Evolutionary conservation across 2,888 invertebrate genomes (phyloP).

Genomic region (Amphipyra tragopoginis): DNA sequence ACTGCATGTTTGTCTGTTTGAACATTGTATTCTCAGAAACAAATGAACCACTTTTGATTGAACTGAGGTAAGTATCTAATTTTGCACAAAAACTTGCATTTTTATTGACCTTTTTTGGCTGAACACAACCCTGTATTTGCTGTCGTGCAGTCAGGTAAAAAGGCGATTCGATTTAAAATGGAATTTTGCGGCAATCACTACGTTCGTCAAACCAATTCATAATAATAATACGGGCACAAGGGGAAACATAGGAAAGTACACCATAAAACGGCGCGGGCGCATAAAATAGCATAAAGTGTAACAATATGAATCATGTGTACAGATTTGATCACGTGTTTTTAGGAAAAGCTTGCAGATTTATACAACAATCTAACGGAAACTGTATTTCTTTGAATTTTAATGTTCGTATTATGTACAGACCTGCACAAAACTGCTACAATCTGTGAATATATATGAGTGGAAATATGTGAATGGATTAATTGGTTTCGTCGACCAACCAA

Average conservation of each 20-base stretch:
- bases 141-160: no score
- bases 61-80: slow-evolving; percentile 13
- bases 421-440: no score
- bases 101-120: no score
- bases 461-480: no score
- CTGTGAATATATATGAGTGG: no score
- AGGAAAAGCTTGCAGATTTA: slow-evolving; percentile 11
- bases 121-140: no score
- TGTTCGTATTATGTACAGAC: slow-evolving; percentile 16
- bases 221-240: neutral
- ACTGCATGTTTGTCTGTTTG: slow-evolving; percentile 6
- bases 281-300: neutral
- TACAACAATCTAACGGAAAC: slow-evolving; percentile 18
- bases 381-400: slow-evolving; percentile 27
- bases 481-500: no score
- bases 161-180: no score
- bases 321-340: slow-evolving; percentile 16
- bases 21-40: neutral
- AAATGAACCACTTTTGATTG: neutral
- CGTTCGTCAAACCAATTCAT: no score
- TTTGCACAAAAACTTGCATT: neutral
- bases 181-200: no score
- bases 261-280: neutral
- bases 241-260: neutral
- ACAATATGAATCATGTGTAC: slow-evolving; percentile 8